Conservation (phyloP, 2,888 invertebrate genomes). For the Limenitis arthemis region DNA sequence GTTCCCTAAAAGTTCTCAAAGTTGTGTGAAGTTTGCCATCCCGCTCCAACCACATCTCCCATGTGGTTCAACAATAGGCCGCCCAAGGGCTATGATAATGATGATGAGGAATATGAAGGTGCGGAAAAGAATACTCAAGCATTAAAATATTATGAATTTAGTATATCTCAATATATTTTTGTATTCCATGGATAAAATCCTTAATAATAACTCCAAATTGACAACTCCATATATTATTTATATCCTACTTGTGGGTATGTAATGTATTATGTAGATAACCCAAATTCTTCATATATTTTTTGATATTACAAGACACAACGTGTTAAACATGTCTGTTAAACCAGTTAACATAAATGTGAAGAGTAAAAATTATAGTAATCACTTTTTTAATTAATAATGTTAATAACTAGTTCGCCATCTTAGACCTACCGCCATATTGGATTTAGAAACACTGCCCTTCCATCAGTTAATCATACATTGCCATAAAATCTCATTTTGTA, state of each 20-base stretch:
- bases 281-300: neutral
- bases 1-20: too few species aligned
- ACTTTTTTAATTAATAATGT: neutral
- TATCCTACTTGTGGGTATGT: neutral
- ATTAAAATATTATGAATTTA: too few species aligned
- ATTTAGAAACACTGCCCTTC: neutral
- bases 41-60: too few species aligned
- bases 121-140: too few species aligned
- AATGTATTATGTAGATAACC: neutral
- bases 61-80: too few species aligned
- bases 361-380: neutral
- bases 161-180: too few species aligned
- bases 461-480: neutral
- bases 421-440: neutral
- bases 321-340: neutral
- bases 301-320: neutral
- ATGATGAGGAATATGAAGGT: too few species aligned
- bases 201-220: neutral
- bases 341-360: neutral
- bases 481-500: too few species aligned
- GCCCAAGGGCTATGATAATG: too few species aligned
- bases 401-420: neutral
- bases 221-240: conserved; percentile 4
- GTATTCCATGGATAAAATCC: too few species aligned
- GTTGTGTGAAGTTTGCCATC: too few species aligned